phyloP scores from a whole-genome alignment of 2,113 vertebrate species.

The Larimichthys polyactis region DNA sequence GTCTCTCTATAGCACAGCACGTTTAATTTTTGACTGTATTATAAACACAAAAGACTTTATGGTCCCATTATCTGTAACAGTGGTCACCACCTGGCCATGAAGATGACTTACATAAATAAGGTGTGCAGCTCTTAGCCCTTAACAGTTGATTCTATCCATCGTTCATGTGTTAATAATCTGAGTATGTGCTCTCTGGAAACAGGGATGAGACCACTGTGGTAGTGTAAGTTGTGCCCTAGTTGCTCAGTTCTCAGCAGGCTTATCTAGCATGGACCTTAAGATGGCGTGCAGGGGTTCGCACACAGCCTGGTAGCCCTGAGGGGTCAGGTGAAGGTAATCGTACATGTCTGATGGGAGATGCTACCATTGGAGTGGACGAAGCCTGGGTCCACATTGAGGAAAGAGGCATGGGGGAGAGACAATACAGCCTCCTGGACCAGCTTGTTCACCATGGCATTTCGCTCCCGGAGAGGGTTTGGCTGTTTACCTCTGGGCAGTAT shows the following conservation, averaged over 20 bases:
- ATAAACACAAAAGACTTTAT: constrained; percentile 58
- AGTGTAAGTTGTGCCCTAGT: constrained; percentile 52
- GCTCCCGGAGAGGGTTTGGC: constrained; percentile 89
- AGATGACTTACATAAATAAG: constrained; percentile 42
- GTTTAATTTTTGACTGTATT: constrained; percentile 47
- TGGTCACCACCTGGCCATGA: constrained; percentile 64
- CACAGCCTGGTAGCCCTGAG: constrained; percentile 88
- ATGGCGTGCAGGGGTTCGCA: constrained; percentile 86
- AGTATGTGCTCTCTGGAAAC: constrained; percentile 47
- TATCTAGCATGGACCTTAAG: constrained; percentile 87
- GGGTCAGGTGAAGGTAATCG: constrained; percentile 92
- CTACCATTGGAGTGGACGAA: constrained; percentile 91
- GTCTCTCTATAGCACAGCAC: constrained; percentile 53
- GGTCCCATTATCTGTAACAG: constrained; percentile 68
- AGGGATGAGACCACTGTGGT: constrained; percentile 66
- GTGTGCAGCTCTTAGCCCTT: constrained; percentile 41
- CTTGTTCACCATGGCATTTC: constrained; percentile 86
- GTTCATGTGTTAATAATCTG: constrained; percentile 38
- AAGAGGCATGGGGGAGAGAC: constrained; percentile 83
- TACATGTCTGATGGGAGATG: constrained; percentile 94
- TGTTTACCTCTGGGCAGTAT: constrained; percentile 89
- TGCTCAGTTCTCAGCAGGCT: constrained; percentile 77
- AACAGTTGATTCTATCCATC: constrained; percentile 29
- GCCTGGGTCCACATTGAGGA: constrained; percentile 88
- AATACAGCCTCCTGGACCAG: constrained; percentile 82